A percentile compares a stretch with the other conserved stretches of the same genome.
These are phyloP conservation scores for Aplysina aerophoba DNA, from an alignment of 37 sponge, comb jelly and placozoan genomes.

Conservation along the genomic window DNA sequence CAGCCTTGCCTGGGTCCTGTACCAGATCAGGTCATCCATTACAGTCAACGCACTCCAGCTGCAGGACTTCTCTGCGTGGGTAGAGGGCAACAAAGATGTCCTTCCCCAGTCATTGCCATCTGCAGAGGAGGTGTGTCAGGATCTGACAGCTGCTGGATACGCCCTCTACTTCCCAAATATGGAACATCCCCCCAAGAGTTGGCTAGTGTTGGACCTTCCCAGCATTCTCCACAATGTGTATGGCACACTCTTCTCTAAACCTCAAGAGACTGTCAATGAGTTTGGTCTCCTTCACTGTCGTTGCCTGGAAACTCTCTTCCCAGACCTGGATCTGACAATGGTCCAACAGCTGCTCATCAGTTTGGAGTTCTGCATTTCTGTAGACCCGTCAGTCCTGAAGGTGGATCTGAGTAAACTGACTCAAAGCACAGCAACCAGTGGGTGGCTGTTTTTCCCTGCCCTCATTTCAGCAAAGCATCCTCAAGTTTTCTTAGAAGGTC, in stretches of 20 bases:
- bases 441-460: background rate
- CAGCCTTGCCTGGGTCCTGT: constrained; percentile 3
- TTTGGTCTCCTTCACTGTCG: constrained; percentile 23
- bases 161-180: too few species aligned
- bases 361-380: constrained; percentile 25
- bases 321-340: background rate
- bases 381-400: background rate
- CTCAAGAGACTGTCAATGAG: background rate
- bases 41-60: background rate
- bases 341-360: constrained; percentile 5
- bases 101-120: too few species aligned
- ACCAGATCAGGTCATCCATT: background rate
- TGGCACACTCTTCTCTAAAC: background rate
- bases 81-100: too few species aligned
- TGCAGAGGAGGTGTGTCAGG: too few species aligned
- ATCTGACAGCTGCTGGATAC: too few species aligned
- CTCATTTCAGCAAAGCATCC: background rate
- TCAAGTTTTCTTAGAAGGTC: background rate
- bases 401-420: background rate
- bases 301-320: background rate
- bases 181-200: too few species aligned
- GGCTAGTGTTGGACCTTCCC: too few species aligned
- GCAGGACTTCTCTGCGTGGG: too few species aligned
- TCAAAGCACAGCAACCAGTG: background rate
- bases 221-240: too few species aligned